Percentiles rank a stretch among this genome's conserved stretches.
Evolutionary conservation across 2,888 invertebrate species (phyloP).

Genomic region (Carcina quercana): DNA sequence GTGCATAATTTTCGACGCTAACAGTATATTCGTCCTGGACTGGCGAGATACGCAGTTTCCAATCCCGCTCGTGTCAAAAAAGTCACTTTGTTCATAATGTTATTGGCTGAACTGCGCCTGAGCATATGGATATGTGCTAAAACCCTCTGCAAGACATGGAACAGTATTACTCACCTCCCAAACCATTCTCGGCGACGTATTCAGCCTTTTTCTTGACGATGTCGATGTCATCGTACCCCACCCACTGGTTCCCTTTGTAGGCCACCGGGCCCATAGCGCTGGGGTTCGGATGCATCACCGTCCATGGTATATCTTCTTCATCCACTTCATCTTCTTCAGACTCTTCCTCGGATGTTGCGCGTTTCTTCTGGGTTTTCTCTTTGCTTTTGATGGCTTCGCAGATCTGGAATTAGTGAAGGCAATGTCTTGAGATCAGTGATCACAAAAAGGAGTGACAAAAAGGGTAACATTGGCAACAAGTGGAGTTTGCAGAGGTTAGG

Average conservation of each 20-base stretch:
- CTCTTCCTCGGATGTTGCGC: slow-evolving; percentile 38
- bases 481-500: too few relatives aligned
- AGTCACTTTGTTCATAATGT: background rate
- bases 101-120: background rate
- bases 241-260: slow-evolving; percentile 90
- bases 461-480: too few relatives aligned
- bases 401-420: too few relatives aligned
- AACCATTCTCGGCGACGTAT: slow-evolving; percentile 87
- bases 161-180: slow-evolving; percentile 77
- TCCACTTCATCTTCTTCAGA: slow-evolving; percentile 72
- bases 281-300: slow-evolving; percentile 85
- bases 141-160: too few relatives aligned
- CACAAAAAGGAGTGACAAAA: too few relatives aligned
- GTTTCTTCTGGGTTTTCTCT: slow-evolving; percentile 39
- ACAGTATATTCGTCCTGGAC: too few relatives aligned
- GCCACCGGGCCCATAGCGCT: slow-evolving; percentile 94
- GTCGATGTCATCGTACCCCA: slow-evolving; percentile 91
- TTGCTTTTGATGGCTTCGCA: slow-evolving; percentile 82
- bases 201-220: slow-evolving; percentile 88
- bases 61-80: too few relatives aligned
- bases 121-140: too few relatives aligned
- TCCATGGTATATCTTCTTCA: slow-evolving; percentile 77
- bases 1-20: too few relatives aligned
- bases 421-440: too few relatives aligned
- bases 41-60: too few relatives aligned